Percentiles rank a stretch among this genome's conserved stretches.
Evolutionary conservation across 2,888 invertebrate genomes (phyloP).

Genomic region (Scrobipalpa costella): DNA sequence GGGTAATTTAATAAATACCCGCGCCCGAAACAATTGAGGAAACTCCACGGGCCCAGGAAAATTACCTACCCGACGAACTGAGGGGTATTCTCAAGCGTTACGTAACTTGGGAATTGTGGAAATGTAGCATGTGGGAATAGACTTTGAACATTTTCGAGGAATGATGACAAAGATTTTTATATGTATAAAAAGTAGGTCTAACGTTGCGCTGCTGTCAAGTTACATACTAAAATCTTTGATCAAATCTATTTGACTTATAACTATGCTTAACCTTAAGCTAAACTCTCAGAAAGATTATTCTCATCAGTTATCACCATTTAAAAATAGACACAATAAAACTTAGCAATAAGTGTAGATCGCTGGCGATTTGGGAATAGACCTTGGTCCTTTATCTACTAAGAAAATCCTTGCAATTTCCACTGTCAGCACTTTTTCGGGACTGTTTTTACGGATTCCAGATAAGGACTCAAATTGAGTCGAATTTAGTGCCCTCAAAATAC

Average conservation of each 20-base stretch:
- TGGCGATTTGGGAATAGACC: not conserved
- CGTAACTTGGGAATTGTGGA: not conserved
- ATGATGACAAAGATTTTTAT: too few species aligned
- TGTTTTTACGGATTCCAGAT: slow-evolving; percentile 21
- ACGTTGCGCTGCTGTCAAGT: too few species aligned
- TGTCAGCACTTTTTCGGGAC: slow-evolving; percentile 17
- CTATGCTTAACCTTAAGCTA: too few species aligned
- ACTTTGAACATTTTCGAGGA: not conserved
- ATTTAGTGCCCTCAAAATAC: not conserved
- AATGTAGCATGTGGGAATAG: slow-evolving; percentile 1
- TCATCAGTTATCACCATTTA: too few species aligned
- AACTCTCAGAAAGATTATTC: too few species aligned
- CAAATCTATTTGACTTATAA: too few species aligned
- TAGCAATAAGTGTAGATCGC: not conserved
- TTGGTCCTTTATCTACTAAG: slow-evolving; percentile 5
- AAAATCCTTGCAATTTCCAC: slow-evolving; percentile 29
- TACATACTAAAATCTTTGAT: too few species aligned
- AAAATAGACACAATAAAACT: too few species aligned
- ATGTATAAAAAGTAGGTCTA: too few species aligned
- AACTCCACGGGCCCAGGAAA: slow-evolving; percentile 49
- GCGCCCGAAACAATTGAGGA: slow-evolving; percentile 62
- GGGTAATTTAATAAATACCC: slow-evolving; percentile 76
- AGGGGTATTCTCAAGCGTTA: not conserved
- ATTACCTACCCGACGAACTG: slow-evolving; percentile 40
- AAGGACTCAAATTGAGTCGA: slow-evolving; percentile 12